Evolutionary conservation across 2,888 invertebrate species (phyloP), one percentile per base, ranked within the genome.

Genomic region (Troilus luridus): DNA sequence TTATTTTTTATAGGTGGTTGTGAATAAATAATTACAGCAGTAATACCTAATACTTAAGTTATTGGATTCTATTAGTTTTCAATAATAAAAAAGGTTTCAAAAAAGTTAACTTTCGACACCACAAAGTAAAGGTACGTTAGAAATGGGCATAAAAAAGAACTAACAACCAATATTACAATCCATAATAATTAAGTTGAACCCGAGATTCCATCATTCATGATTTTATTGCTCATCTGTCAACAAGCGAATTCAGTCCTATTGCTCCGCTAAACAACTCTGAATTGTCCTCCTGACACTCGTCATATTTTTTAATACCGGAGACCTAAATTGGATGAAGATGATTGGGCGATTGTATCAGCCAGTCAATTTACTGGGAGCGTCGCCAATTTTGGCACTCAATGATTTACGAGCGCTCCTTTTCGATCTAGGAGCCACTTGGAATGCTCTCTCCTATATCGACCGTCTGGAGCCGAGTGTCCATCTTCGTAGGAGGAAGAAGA

Each of bases 301-400:
- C 72, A 77, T 77, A 77, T 77, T 77, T 77, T 77, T 77, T 77
- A 77, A 77, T 77, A 27, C 27, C 6, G 27, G 27, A 17, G 10
- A 77, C 27, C 72, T 41, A 41, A 77, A 77, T 77, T 77, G 72
- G 72, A 41, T 14, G 72, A 77, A 77, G 72, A 77, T 77, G 72
- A 77, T 77, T 77, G 72, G 72, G 2, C 56, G 85, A 85, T 85
- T 85, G 85, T 85, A 85, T 85, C 56, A 58, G 85, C 56, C 85
- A 17, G 56, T 56, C 85, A 85, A 85, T 56, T 85, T 85, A 58
- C 56, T 56, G 85, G 56, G n/a, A n/a, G 56, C 56, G 56, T 21
- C 85, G 85, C 85, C 85, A 58, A 85, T 85, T 85, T 85, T 58
- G 85, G 85, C 85, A 85, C 85, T 8, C 6, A 11, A 85, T 85